Base-by-base conservation (phyloP, 2,888 invertebrate species). In the Colostygia pectinataria region DNA sequence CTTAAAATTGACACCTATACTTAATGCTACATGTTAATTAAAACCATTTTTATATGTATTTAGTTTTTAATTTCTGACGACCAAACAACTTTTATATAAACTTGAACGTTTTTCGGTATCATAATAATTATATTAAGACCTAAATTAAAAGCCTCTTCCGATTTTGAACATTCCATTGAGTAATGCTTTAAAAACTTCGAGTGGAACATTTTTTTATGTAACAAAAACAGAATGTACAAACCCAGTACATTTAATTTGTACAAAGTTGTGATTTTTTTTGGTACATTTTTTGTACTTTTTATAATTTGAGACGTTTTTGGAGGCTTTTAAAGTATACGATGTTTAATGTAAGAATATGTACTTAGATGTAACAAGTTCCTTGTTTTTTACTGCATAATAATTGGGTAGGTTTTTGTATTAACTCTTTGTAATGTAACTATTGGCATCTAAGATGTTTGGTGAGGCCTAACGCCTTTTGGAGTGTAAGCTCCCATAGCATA, bases 251-350 rank as follows among this genome's bases (percentile, higher is more conserved):
- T 59, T 59, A 59, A 69, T 69, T 70, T 82, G 81, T 84, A 83
- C 76, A 81, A 83, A 81, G 75, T 68, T 67, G 74, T 78, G 71
- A 76, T 74, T 79, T 80, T 73, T 15, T 66, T 73, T 68, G 73
- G 71, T 71, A 70, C 71, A 74, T 74, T 73, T 74, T 79, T 79
- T 80, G 71, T 68, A 74, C 69, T 63, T 70, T 72, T 71, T 74
- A 70, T 74, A 65, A 71, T 76, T 83, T 80, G 74, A 69, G 73
- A 79, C 75, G 73, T 74, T 83, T 83, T 90, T 83, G 84, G 90
- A 90, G 90, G 90, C 89, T 89, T 89, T 83, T 86, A 82, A 85
- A 81, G 88, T 89, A 89, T 89, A 89, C 88, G 89, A 88, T 65
- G 73, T 75, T 75, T 78, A 85, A 80, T 82, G 66, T 89, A 85